Base-by-base conservation (phyloP, 2,113 vertebrate species). In the Lophura nycthemera region DNA sequence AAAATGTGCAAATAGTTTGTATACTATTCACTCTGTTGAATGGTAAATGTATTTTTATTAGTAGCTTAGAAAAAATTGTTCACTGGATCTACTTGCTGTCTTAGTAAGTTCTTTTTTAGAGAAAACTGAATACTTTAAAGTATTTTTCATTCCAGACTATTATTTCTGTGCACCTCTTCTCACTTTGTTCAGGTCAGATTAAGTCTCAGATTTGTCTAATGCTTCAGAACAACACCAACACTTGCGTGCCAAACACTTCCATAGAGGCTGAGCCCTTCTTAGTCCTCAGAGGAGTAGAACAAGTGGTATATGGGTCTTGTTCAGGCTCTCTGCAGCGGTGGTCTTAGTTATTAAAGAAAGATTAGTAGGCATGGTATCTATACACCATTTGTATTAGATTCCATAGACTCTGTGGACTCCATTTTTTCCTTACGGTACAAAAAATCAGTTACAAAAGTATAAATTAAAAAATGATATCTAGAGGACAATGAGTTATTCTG, bases 11-110 rank as follows among this genome's bases (percentile, higher is more conserved):
- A 86, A 89, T 77, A 76, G 61, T 90, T 83, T 87, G 67, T 74
- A 63, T 83, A 36, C 25, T 86, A 22, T 88, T 92, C 88, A 92
- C 96, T 96, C 93, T 95, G 76, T 94, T 90, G 91, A 95, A 95
- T 89, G 73, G 67, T 40, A 94, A 76, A 67, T 61, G 7, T 52
- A 54, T 94, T 94, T 93, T 90, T 93, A 66, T 86, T 75, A 82
- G 15, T 19, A 15, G 47, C 73, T 84, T 82, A 84, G 71, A 10
- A 18, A 90, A 79, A 74, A 54, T 3, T 10, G 32, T 38, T 94
- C 84, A 69, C 79, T 81, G 74, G 71, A 40, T 91, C 43, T 82
- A 7, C 25, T 85, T 85, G 61, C 43, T 73, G 27, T 36, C 52
- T 92, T 82, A 57, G 16, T 66, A 70, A 38, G 42, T 30, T 85